Conservation (phyloP, 2,888 invertebrate species). For the Tryphoninae sp. region DNA sequence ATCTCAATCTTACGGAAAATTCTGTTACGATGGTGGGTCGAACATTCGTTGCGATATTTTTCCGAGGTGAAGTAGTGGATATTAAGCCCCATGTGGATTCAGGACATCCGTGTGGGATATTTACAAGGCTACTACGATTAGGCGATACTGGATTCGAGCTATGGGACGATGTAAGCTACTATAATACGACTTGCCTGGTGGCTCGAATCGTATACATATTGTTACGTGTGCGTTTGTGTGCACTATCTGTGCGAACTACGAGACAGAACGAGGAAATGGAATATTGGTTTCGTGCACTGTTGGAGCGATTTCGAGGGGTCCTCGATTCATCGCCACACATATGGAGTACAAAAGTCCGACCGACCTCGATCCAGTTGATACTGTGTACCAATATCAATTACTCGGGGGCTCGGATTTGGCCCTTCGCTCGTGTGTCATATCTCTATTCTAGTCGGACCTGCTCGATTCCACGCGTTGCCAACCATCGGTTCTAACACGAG, state of each 20-base stretch:
- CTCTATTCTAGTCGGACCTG: constrained; percentile 66
- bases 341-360: constrained; percentile 41
- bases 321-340: constrained; percentile 27
- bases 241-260: not conserved
- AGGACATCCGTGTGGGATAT: constrained; percentile 59
- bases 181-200: constrained; percentile 4
- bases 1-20: no score
- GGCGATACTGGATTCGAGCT: not conserved
- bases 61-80: constrained; percentile 61
- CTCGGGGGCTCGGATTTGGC: constrained; percentile 67
- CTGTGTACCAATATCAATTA: constrained; percentile 77
- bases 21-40: not conserved
- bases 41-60: not conserved
- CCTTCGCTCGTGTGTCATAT: constrained; percentile 69
- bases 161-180: constrained; percentile 6
- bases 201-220: not conserved
- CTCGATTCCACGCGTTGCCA: constrained; percentile 40
- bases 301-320: constrained; percentile 53
- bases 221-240: constrained; percentile 4
- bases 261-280: constrained; percentile 65
- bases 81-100: constrained; percentile 70
- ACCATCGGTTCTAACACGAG: constrained; percentile 42
- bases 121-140: not conserved
- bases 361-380: constrained; percentile 66
- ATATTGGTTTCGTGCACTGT: constrained; percentile 70